phyloP scores from a whole-genome alignment of 1,140 invertebrate genomes.

The Cotesia glomerata region DNA sequence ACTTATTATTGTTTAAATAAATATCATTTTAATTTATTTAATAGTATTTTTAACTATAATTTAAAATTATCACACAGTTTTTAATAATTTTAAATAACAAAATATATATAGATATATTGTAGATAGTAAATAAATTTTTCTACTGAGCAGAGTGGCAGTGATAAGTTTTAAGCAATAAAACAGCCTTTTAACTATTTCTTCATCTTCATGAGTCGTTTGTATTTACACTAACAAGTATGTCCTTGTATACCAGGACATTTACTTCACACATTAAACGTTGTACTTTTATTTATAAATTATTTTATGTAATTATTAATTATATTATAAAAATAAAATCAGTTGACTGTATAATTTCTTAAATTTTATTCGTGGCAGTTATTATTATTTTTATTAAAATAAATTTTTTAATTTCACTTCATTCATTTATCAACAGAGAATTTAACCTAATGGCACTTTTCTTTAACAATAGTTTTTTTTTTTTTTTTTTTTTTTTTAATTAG shows the following conservation, averaged over 20 bases:
- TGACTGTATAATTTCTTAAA: not conserved
- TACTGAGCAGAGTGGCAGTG: conserved; percentile 9
- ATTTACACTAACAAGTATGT: not conserved
- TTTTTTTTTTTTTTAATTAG: too few relatives aligned
- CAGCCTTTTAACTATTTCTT: conserved; percentile 16
- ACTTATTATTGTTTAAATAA: not conserved
- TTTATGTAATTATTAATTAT: not conserved
- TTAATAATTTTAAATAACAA: not conserved
- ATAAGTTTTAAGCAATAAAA: not conserved
- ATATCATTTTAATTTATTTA: not conserved
- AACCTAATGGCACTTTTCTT: too few relatives aligned
- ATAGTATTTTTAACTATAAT: not conserved
- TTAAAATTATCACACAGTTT: not conserved
- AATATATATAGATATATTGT: not conserved
- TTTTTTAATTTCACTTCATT: too few relatives aligned
- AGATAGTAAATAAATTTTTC: not conserved
- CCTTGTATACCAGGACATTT: conserved; percentile 26
- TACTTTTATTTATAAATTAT: not conserved
- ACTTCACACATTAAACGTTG: conserved; percentile 8
- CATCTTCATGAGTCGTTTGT: not conserved
- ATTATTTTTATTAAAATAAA: too few relatives aligned
- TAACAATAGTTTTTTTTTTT: too few relatives aligned
- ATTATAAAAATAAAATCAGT: not conserved
- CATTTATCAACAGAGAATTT: too few relatives aligned
- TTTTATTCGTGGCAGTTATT: not conserved